A percentile compares a stretch with the other conserved stretches of the same genome.
Conservation (phyloP, 2,113 vertebrate species). For the Ramphastos sulfuratus region DNA sequence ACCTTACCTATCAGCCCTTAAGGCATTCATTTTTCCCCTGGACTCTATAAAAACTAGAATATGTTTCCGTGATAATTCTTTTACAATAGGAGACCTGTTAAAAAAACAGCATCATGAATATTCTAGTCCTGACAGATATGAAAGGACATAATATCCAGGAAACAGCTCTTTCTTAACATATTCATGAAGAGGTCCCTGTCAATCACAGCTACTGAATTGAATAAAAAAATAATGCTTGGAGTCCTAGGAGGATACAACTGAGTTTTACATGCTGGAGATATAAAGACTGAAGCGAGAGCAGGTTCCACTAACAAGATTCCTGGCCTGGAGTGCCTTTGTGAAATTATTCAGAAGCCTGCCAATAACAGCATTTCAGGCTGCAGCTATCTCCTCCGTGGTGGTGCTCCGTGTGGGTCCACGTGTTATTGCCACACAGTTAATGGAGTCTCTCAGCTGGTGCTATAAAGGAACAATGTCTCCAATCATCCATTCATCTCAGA, state of each 20-base stretch:
- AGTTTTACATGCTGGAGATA: slow-evolving; percentile 58
- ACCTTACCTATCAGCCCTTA: slow-evolving; percentile 11
- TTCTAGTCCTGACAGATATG: slow-evolving; percentile 69
- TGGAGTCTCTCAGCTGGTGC: slow-evolving; percentile 66
- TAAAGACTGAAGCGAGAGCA: slow-evolving; percentile 44
- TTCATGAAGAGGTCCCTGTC: slow-evolving; percentile 63
- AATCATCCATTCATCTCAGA: slow-evolving; percentile 60
- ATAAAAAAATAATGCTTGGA: slow-evolving; percentile 52
- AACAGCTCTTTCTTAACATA: slow-evolving; percentile 44
- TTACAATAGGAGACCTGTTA: slow-evolving; percentile 55
- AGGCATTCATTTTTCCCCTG: slow-evolving; percentile 54
- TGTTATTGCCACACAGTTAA: slow-evolving; percentile 56
- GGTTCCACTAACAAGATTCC: slow-evolving; percentile 48
- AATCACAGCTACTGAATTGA: slow-evolving; percentile 64
- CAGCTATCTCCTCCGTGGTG: neutral
- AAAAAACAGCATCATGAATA: slow-evolving; percentile 71
- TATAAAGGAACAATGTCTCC: slow-evolving; percentile 49
- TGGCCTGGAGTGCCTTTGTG: slow-evolving; percentile 49
- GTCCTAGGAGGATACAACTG: slow-evolving; percentile 30
- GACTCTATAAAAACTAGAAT: slow-evolving; percentile 62
- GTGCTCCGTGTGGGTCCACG: slow-evolving; percentile 22
- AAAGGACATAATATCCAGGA: slow-evolving; percentile 70
- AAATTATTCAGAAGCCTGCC: slow-evolving; percentile 63
- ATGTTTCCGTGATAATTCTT: slow-evolving; percentile 41
- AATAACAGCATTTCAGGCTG: slow-evolving; percentile 60